phyloP scores from a whole-genome alignment of 2,797 vertebrate genomes.

The Zenarchopterus dispar region DNA sequence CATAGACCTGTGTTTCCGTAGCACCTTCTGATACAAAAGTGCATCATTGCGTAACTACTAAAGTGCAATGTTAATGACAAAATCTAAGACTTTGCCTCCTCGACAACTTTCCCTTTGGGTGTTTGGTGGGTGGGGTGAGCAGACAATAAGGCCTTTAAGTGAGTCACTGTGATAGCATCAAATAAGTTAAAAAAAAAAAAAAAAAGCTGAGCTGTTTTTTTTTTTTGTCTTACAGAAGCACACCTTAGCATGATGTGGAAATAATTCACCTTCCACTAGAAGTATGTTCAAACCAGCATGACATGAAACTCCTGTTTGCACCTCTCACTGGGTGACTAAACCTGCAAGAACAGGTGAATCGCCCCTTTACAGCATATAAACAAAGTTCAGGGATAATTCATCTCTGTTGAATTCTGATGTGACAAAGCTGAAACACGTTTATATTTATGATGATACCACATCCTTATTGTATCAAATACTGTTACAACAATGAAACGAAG shows the following conservation, averaged over 20 bases:
- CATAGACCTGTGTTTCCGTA: neutral
- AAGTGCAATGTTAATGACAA: slow-evolving; percentile 28
- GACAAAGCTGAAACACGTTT: neutral
- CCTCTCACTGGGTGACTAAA: neutral
- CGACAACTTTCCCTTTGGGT: neutral
- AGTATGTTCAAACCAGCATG: slow-evolving; percentile 2
- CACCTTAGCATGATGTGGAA: slow-evolving; percentile 30
- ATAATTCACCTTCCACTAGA: neutral
- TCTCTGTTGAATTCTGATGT: neutral
- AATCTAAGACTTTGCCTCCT: slow-evolving; percentile 2
- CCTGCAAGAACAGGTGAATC: neutral
- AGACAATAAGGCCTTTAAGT: slow-evolving; percentile 36
- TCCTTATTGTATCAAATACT: neutral
- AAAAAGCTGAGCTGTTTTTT: slow-evolving; percentile 4
- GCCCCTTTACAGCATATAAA: neutral
- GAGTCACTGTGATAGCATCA: slow-evolving; percentile 47
- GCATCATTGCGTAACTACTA: neutral
- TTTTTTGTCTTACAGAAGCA: slow-evolving; percentile 2
- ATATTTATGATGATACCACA: neutral
- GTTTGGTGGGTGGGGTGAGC: slow-evolving; percentile 41
- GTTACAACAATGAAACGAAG: too few relatives aligned
- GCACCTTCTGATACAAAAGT: too few relatives aligned
- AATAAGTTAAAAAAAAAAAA: too few relatives aligned
- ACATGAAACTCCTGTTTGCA: slow-evolving; percentile 25
- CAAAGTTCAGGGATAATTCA: neutral